A percentile compares a stretch with the other conserved stretches of the same genome.
These are phyloP conservation scores for Leptonema lineaticorne DNA, from an alignment of 1,140 invertebrate species.

Conservation along the genomic window DNA sequence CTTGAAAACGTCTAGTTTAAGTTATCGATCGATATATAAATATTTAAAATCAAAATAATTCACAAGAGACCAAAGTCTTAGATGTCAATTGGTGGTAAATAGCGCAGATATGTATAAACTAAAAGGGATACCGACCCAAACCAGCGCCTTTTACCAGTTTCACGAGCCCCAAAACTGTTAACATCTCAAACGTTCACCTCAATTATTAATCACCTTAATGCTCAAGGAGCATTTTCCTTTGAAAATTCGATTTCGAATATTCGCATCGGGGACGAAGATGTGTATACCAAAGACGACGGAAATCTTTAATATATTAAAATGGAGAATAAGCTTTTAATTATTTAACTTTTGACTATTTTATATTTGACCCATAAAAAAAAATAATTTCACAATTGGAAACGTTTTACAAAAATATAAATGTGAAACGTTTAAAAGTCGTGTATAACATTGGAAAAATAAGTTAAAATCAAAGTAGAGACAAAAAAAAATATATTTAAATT, in stretches of 20 bases:
- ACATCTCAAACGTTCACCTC: slow-evolving; percentile 8
- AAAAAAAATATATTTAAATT: too few relatives aligned
- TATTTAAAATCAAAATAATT: not conserved
- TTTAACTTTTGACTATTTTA: too few relatives aligned
- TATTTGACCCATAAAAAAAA: too few relatives aligned
- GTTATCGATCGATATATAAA: not conserved
- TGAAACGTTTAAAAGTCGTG: too few relatives aligned
- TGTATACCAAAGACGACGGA: not conserved
- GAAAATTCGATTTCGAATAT: too few relatives aligned
- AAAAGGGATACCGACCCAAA: not conserved
- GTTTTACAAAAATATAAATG: too few relatives aligned
- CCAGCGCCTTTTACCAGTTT: not conserved
- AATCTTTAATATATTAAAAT: too few relatives aligned
- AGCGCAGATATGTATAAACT: not conserved
- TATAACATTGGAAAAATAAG: too few relatives aligned
- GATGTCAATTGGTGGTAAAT: not conserved
- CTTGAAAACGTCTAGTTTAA: not conserved
- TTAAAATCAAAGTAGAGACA: too few relatives aligned
- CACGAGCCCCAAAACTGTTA: not conserved
- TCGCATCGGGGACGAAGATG: not conserved
- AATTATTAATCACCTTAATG: slow-evolving; percentile 9
- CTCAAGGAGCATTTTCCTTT: not conserved
- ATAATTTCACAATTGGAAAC: too few relatives aligned
- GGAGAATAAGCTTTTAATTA: too few relatives aligned
- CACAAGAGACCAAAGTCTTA: too few relatives aligned